A percentile compares a stretch with the other conserved stretches of the same genome.
Evolutionary conservation across 1,140 invertebrate genomes (phyloP).

Genomic region (Orchesella cincta): DNA sequence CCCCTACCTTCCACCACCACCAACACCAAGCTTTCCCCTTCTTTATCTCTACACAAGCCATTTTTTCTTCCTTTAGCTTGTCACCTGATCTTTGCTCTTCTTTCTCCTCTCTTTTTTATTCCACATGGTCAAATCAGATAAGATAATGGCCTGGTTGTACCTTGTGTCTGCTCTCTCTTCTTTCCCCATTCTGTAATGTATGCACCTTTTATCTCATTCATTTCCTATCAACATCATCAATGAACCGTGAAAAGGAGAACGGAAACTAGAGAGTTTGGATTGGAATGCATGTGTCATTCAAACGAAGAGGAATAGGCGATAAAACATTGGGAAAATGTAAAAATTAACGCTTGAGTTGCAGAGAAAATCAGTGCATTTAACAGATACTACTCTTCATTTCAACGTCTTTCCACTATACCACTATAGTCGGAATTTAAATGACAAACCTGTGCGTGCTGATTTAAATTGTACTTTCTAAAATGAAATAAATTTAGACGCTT

Average conservation of each 20-base stretch:
- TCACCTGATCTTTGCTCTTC: neutral
- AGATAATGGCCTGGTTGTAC: neutral
- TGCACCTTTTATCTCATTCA: constrained; percentile 3
- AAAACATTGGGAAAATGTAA: too few species aligned
- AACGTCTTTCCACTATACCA: too few species aligned
- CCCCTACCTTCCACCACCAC: too few species aligned
- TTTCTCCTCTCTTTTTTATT: neutral
- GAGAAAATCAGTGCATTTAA: too few species aligned
- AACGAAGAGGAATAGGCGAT: too few species aligned
- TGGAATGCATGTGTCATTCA: neutral
- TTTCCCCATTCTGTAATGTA: neutral
- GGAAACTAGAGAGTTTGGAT: neutral
- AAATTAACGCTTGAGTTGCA: too few species aligned
- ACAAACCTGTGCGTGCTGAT: neutral
- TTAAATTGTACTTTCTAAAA: neutral
- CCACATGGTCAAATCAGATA: constrained; percentile 19
- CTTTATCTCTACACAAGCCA: too few species aligned
- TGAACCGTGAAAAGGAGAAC: constrained; percentile 1
- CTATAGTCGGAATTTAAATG: too few species aligned
- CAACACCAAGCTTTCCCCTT: too few species aligned
- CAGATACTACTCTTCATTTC: too few species aligned
- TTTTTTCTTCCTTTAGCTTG: neutral
- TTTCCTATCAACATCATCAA: constrained; percentile 1
- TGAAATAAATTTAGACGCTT: too few species aligned
- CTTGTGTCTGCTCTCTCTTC: neutral